Percentiles rank a stretch among this genome's conserved stretches.
These are phyloP conservation scores for Drosophila demipolita DNA, from an alignment of 2,888 invertebrate genomes.

Conservation along the genomic window DNA sequence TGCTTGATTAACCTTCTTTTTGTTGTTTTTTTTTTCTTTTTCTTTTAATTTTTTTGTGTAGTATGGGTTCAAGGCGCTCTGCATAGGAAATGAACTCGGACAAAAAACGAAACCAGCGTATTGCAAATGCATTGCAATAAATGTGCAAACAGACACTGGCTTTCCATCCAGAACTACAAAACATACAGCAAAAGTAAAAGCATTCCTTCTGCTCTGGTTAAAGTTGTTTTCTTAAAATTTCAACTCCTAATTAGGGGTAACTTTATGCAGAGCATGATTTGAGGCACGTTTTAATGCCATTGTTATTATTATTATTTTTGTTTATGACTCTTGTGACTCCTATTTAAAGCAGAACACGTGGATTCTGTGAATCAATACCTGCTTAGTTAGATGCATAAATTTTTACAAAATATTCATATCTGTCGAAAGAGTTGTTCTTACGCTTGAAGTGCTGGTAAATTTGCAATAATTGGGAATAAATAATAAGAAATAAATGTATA, in stretches of 20 bases:
- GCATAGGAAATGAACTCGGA: slow-evolving; percentile 31
- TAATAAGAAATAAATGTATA: neutral
- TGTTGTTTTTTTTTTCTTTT: slow-evolving; percentile 16
- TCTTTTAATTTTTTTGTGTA: slow-evolving; percentile 2
- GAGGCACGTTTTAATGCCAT: slow-evolving; percentile 34
- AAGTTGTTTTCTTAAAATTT: slow-evolving; percentile 18
- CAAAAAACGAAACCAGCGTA: neutral
- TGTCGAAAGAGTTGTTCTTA: neutral
- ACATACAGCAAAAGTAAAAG: neutral
- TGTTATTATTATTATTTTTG: slow-evolving; percentile 26
- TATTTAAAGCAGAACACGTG: neutral
- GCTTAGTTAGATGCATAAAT: neutral
- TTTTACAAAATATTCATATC: neutral
- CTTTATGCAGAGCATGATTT: slow-evolving; percentile 48
- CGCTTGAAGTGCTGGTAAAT: neutral
- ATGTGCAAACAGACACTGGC: slow-evolving; percentile 1
- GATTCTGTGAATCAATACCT: neutral
- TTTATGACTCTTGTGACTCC: neutral
- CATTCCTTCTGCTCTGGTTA: slow-evolving; percentile 14
- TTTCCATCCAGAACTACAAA: neutral
- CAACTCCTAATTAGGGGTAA: slow-evolving; percentile 34
- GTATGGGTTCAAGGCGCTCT: slow-evolving; percentile 38
- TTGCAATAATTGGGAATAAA: neutral
- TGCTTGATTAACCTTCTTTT: slow-evolving; percentile 68
- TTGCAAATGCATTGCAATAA: slow-evolving; percentile 13